These are phyloP conservation scores for Heliconius congener DNA, from an alignment of 1,140 invertebrate species.

Conservation along the genomic window DNA sequence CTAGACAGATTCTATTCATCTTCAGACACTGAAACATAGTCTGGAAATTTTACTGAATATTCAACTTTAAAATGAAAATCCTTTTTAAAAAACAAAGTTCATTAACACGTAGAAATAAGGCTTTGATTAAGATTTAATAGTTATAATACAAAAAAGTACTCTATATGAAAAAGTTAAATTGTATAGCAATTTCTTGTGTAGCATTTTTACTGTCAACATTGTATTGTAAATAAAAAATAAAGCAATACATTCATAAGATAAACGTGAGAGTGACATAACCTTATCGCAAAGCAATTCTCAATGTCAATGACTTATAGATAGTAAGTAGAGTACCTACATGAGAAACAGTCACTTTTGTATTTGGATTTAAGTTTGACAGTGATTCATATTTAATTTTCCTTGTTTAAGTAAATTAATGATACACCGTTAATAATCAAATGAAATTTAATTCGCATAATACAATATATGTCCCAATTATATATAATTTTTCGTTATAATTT, in stretches of 20 bases:
- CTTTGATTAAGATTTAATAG: not conserved
- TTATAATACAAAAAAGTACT: not conserved
- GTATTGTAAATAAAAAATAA: slow-evolving; percentile 5
- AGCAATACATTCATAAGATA: slow-evolving; percentile 18
- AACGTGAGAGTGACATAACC: slow-evolving; percentile 34
- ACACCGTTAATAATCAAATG: no score
- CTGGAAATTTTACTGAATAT: slow-evolving; percentile 29
- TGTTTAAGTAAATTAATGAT: not conserved
- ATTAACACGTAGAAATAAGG: not conserved
- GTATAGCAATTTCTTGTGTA: not conserved
- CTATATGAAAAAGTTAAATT: not conserved
- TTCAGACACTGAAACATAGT: slow-evolving; percentile 20
- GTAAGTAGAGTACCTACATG: slow-evolving; percentile 20
- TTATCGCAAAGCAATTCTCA: slow-evolving; percentile 21
- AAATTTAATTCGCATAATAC: no score
- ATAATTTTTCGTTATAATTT: no score
- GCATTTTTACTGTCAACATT: no score
- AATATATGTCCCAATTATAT: no score
- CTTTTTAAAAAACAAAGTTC: not conserved
- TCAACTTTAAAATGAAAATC: not conserved
- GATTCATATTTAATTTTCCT: not conserved
- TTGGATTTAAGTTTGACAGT: not conserved
- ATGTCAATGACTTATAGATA: slow-evolving; percentile 41
- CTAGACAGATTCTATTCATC: slow-evolving; percentile 37
- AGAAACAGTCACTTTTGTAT: slow-evolving; percentile 27